Evolutionary conservation across 2,797 vertebrate species (phyloP).

Genomic region (Xenops minutus): DNA sequence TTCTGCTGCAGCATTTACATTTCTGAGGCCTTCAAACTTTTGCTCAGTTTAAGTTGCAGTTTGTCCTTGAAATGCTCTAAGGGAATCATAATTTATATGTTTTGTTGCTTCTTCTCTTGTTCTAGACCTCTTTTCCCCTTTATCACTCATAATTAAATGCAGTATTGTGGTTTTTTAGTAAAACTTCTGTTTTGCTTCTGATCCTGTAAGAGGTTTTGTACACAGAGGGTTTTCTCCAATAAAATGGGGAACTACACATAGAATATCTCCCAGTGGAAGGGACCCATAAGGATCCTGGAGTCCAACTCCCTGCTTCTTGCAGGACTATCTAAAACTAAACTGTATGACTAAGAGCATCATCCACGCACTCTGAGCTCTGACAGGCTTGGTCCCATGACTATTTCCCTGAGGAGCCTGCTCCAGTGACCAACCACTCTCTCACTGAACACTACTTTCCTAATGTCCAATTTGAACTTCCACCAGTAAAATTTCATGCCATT

Average conservation of each 20-base stretch:
- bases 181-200: not conserved
- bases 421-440: not conserved
- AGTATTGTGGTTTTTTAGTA: not conserved
- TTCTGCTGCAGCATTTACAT: slow-evolving; percentile 1
- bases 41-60: not conserved
- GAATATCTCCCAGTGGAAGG: not conserved
- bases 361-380: not conserved
- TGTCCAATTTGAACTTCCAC: not conserved
- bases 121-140: not conserved
- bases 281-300: not conserved
- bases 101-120: not conserved
- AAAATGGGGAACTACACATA: not conserved
- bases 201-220: not conserved
- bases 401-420: not conserved
- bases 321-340: not conserved
- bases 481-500: not conserved
- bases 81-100: not conserved
- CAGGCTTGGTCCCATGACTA: accelerated
- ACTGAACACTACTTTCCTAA: not conserved
- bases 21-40: not conserved
- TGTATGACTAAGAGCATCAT: accelerated
- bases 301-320: not conserved
- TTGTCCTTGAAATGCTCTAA: not conserved
- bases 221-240: not conserved
- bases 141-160: not conserved